Conservation (phyloP, 2,888 invertebrate genomes). For the Beris morrisii region DNA sequence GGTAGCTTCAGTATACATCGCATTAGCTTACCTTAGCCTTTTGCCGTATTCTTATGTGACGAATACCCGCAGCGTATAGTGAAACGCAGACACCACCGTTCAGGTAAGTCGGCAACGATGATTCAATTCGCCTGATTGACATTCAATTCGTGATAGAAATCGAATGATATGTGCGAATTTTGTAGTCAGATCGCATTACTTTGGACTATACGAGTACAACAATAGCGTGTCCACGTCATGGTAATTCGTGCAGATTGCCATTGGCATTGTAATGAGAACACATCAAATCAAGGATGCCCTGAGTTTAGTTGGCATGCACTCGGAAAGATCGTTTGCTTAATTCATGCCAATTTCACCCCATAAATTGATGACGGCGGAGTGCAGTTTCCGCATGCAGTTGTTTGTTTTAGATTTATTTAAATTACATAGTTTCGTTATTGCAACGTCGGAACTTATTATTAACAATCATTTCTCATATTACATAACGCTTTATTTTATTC, state of each 20-base stretch:
- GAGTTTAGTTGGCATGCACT: neutral
- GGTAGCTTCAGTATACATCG: neutral
- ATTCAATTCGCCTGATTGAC: constrained; percentile 24
- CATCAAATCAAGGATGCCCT: constrained; percentile 22
- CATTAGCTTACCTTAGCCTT: neutral
- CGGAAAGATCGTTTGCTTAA: constrained; percentile 7
- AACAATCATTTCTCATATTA: too few species aligned
- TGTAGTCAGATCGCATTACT: constrained; percentile 22
- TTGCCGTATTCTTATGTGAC: neutral
- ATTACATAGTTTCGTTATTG: too few species aligned
- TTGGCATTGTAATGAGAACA: constrained; percentile 9
- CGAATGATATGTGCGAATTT: constrained; percentile 1
- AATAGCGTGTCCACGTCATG: neutral
- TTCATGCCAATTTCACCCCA: constrained; percentile 19
- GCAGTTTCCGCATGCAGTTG: neutral
- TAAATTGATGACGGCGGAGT: neutral
- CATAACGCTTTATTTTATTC: too few species aligned
- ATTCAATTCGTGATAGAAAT: constrained; percentile 11
- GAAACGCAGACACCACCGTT: constrained; percentile 6
- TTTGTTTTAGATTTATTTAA: too few species aligned
- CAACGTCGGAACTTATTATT: too few species aligned
- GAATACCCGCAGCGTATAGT: neutral
- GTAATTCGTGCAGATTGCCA: constrained; percentile 6
- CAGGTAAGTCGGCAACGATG: constrained; percentile 3
- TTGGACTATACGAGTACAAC: constrained; percentile 4